Evolutionary conservation across 2,113 vertebrate species (phyloP).

Genomic region (Myrmophylax atrothorax): DNA sequence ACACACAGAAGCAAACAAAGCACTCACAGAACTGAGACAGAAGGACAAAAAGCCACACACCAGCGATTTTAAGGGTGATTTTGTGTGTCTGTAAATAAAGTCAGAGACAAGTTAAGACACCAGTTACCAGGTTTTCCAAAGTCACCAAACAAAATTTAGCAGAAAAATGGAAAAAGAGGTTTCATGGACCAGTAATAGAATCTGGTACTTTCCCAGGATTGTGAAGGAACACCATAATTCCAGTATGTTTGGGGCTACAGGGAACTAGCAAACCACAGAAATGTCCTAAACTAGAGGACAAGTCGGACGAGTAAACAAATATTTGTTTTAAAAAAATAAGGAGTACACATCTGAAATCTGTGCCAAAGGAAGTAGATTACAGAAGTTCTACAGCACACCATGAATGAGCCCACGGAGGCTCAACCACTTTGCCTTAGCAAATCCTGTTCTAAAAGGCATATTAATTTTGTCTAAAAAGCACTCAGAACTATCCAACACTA

Average conservation of each 20-base stretch:
- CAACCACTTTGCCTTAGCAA: not conserved
- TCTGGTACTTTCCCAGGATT: not conserved
- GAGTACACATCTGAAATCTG: not conserved
- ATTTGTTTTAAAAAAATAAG: not conserved
- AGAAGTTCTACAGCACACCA: not conserved
- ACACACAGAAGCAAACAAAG: not conserved
- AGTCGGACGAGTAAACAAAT: not conserved
- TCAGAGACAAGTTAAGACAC: not conserved
- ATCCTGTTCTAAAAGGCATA: not conserved
- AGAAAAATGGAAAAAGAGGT: not conserved
- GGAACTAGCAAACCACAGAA: not conserved
- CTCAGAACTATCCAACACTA: not conserved
- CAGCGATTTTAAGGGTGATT: not conserved
- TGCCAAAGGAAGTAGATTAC: constrained; percentile 6
- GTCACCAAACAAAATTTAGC: not conserved
- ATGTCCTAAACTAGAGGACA: not conserved
- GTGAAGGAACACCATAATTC: not conserved
- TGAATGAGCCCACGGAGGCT: not conserved
- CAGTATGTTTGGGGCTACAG: not conserved
- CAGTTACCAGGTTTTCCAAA: not conserved
- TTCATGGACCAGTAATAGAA: not conserved
- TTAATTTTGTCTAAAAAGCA: not conserved
- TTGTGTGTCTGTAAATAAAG: not conserved
- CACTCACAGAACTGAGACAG: not conserved
- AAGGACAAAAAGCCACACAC: not conserved